Base-by-base conservation (phyloP, 2,888 invertebrate species). In the Physocephala rufipes region DNA sequence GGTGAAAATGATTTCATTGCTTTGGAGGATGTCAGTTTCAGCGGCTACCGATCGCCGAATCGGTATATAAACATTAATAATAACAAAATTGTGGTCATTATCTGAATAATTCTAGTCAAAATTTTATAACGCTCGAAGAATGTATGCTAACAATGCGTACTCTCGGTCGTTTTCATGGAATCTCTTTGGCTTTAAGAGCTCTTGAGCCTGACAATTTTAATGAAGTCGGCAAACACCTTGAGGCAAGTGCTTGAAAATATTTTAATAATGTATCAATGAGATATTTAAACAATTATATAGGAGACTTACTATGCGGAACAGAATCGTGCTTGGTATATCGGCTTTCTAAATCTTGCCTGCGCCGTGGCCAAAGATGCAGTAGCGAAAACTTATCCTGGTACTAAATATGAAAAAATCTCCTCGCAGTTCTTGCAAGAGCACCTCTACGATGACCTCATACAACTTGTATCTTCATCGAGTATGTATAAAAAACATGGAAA, bases 321-420 rank as follows among this genome's bases (percentile, higher is more conserved):
- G 1, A 79, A 87, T 13, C 87, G 89, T 78, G 81, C 80, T 5
- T 91, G 91, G 91, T 91, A 91, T 76, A 73, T 74, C 9, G 86
- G 83, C 16, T 90, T 90, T 75, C 88, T 89, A 81, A 84, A 86
- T 1, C 81, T 87, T 4, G 85, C 90, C 15, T 86, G 87, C 36
- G 81, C 80, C 0, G 87, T 91, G 62, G 88, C 90, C 0, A 86
- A 88, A 64, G 90, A 93, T 82, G 91, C 92, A 0, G 88, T 92
- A 0, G 86, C 88, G 73, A 90, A 88, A 75, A 91, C 91, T 78
- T 90, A 89, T 76, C 91, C 91, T 0, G 84, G 87, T 67, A 87
- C 89, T 0, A 85, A 88, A 62, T 91, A 91, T 71, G 87, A 89
- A 64, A 86, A 88, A 1, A 88, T 90, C 77, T 84, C 90, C 0